Base-by-base conservation (phyloP, 2,888 invertebrate species). In the Ctenicera cuprea region DNA sequence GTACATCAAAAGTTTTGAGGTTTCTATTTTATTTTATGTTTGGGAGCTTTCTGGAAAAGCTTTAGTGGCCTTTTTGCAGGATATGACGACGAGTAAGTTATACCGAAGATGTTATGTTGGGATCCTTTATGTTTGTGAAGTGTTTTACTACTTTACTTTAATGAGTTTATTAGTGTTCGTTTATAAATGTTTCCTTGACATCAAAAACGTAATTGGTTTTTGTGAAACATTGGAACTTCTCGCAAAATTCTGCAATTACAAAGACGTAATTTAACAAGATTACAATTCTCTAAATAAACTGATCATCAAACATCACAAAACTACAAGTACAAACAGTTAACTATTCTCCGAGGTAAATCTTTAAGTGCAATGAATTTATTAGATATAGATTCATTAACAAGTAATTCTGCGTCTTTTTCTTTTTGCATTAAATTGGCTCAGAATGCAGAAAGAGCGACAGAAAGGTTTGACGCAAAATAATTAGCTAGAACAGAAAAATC, bases 401-500 rank as follows among this genome's bases (percentile, higher is more conserved):
- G 33, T 33, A 26, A 9, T 33, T 33, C 7, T 8, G 9, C 33
- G 2, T 33, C 26, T 33, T 33, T 9, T 9, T 33, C 33, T n/a
- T 4, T n/a, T 8, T 45, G 45, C 14, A 45, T 45, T 45, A 45
- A 30, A 70, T 37, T 52, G 54, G 5, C 16, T 85, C 84, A 85
- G 82, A 83, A 85, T 84, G 83, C 81, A 81, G 81, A 82, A 80
- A 79, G 81, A 80, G 83, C 82, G 75, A 79, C 78, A 75, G 80
- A 82, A 82, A 76, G 83, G 82, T 82, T 82, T 83, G 83, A 82
- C 84, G 83, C 83, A 85, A 86, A 86, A 85, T 86, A 86, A 86
- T 86, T 86, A 86, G 81, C 84, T 80, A 76, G 77, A 79, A 81
- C 80, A 83, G 84, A 86, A 86, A 86, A 86, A 86, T 85, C 83